A percentile compares a stretch with the other conserved stretches of the same genome.
Evolutionary conservation across 1,140 invertebrate species (phyloP).

Genomic region (Anadara kagoshimensis): DNA sequence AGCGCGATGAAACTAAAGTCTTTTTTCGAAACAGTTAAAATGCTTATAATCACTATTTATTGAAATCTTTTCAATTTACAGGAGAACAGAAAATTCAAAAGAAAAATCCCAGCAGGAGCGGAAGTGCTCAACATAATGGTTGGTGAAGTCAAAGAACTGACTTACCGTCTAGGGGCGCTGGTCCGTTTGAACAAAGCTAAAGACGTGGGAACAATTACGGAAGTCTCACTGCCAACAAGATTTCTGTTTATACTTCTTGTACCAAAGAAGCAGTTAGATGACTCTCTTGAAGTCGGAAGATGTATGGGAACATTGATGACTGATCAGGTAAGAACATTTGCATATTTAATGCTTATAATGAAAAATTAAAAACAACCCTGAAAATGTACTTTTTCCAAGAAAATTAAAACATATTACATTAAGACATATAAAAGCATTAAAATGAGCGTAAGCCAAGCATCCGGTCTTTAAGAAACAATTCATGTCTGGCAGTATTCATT

Average conservation of each 20-base stretch:
- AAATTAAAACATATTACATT: too few relatives aligned
- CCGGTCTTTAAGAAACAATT: too few relatives aligned
- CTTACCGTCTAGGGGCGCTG: constrained; percentile 90
- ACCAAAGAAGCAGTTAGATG: constrained; percentile 84
- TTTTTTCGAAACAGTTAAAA: too few relatives aligned
- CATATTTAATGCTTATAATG: too few relatives aligned
- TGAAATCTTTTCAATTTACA: constrained; percentile 25
- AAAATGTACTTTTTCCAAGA: too few relatives aligned
- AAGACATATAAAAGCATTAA: too few relatives aligned
- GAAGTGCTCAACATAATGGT: constrained; percentile 98
- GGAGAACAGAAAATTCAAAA: constrained; percentile 63
- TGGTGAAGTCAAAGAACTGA: constrained; percentile 96
- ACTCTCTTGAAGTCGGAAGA: constrained; percentile 94
- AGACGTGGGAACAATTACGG: constrained; percentile 94
- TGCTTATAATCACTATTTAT: too few relatives aligned
- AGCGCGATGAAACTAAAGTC: too few relatives aligned
- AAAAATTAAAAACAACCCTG: too few relatives aligned
- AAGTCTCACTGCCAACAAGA: constrained; percentile 91
- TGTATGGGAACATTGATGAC: constrained; percentile 96
- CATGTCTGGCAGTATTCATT: too few relatives aligned
- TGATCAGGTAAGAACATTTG: constrained; percentile 79
- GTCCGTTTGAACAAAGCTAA: constrained; percentile 90
- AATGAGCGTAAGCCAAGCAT: too few relatives aligned
- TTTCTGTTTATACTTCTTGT: constrained; percentile 96
- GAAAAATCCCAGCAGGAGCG: constrained; percentile 94